Evolutionary conservation across 2,888 invertebrate genomes (phyloP), one percentile per base, ranked within the genome.

Genomic region (Cancer borealis): DNA sequence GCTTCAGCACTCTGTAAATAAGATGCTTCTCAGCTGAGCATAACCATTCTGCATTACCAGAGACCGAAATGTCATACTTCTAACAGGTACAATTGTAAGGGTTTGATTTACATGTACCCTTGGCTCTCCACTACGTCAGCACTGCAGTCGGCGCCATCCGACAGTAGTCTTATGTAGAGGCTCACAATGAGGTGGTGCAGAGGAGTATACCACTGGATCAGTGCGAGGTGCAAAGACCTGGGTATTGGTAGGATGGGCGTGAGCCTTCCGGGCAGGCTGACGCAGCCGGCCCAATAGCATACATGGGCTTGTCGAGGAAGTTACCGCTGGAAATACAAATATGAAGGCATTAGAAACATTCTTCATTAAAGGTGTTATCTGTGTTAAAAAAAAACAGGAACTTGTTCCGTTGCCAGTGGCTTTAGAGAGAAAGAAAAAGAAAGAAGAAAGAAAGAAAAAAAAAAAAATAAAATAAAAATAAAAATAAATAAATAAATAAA

Each of bases 241-340:
- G 90, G 45, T 93, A 95, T 66, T 92, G 79, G 12, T 21, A 12
- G 21, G 94, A 94, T 0, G 95, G 93, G 0, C 47, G 47, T 30
- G 94, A 92, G 30, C 88, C 92, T 6, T 45, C 14, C 3, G 94
- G 92, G 45, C 95, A 95, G 26, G 92, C 66, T 8, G 95, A 95
- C 26, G 95, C 95, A 26, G 95, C 88, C 4, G 90, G 93, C 3
- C 95, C 95, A 12, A 94, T 92, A 21, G 30, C 88, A 73, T 95
- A 95, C 93, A 95, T 95, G 5, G 94, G 94, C 47, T 91, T 91
- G 6, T 88, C 66, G 30, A 95, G 79, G 89, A 88, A 92, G 88
- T 95, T 95, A 2, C 95, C 95, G 26, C 94, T 94, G 94, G 17
- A 94, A 94, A 49, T 45, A 47, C 79, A 84, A 45, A 73, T 39